These are phyloP conservation scores for Leptinotarsa haldemani DNA, from an alignment of 2,888 invertebrate genomes.

Conservation along the genomic window DNA sequence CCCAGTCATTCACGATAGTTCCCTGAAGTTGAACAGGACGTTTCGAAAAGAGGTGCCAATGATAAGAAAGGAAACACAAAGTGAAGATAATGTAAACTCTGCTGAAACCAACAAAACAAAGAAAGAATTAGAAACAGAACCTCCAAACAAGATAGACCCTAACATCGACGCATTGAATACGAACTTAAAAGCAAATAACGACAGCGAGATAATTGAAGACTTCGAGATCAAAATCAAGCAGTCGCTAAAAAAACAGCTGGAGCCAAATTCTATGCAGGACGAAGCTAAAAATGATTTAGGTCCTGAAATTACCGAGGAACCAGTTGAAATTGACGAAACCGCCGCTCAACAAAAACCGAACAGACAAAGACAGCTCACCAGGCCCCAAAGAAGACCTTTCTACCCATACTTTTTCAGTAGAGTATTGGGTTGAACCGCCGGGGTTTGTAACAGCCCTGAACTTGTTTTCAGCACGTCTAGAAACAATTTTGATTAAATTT, in stretches of 20 bases:
- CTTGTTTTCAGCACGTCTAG: slow-evolving; percentile 1
- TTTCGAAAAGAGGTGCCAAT: slow-evolving; percentile 62
- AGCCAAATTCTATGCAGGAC: slow-evolving; percentile 51
- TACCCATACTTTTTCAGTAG: slow-evolving; percentile 70
- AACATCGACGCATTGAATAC: slow-evolving; percentile 68
- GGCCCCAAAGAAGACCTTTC: slow-evolving; percentile 67
- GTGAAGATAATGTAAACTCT: neutral
- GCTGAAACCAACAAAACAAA: too few relatives aligned
- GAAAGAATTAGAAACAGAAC: neutral
- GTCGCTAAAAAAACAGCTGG: slow-evolving; percentile 49
- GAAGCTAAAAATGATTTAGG: slow-evolving; percentile 36
- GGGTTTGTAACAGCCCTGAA: neutral
- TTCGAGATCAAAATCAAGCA: slow-evolving; percentile 25
- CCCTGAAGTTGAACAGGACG: slow-evolving; percentile 61
- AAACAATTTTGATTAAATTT: neutral
- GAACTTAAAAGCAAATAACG: slow-evolving; percentile 50
- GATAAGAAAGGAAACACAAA: slow-evolving; percentile 5
- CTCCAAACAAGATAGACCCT: slow-evolving; percentile 54
- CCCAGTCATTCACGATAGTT: slow-evolving; percentile 56
- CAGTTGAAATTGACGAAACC: slow-evolving; percentile 32
- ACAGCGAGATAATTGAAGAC: slow-evolving; percentile 48
- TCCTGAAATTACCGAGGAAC: slow-evolving; percentile 31
- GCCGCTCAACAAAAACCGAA: slow-evolving; percentile 62
- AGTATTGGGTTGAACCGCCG: slow-evolving; percentile 66
- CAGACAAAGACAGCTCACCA: slow-evolving; percentile 66